Base-by-base conservation (phyloP, 1,140 invertebrate species). In the Tetraneura akinire region DNA sequence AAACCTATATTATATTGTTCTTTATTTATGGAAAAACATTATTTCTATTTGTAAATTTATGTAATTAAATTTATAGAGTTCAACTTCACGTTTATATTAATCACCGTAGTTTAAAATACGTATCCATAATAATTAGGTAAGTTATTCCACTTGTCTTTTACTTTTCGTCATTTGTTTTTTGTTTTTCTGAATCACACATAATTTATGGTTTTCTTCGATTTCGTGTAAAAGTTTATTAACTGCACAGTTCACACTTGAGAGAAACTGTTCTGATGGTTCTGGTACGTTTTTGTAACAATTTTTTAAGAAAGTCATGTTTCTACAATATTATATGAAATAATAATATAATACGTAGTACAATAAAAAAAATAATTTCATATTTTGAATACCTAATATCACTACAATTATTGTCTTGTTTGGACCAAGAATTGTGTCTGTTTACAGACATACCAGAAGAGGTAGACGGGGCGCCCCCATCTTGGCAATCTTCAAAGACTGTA, bases 291-390 rank as follows among this genome's bases (percentile, higher is more conserved):
- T 26, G 21, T 68, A n/a, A 4, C 5, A 18, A 23, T 68, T 68
- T 68, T 47, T 68, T 13, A 68, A 16, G 23, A 68, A 68, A 45
- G 4, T 23, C 21, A 45, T 13, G 5, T 68, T 68, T 68, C 66
- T 68, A 26, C 3, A 47, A 23, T 37, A 37, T 9, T 11, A 11
- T 2, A 68, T 16, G n/a, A 18, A 0, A 21, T 64, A 4, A 37
- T 4, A 11, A 64, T 68, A n/a, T n/a, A n/a, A n/a, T n/a, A n/a
- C n/a, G n/a, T n/a, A n/a, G n/a, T n/a, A n/a, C n/a, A n/a, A n/a
- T n/a, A n/a, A n/a, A n/a, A n/a, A 11, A 21, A 11, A 42, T 13
- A 1, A 8, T 45, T 13, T 1, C 1, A 1, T 23, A 11, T 11
- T 45, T 11, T 23, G 23, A 23, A 9, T 68, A 68, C 66, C 42